Evolutionary conservation across 2,888 invertebrate genomes (phyloP), one percentile per base, ranked within the genome.

Genomic region (Amiota minor): DNA sequence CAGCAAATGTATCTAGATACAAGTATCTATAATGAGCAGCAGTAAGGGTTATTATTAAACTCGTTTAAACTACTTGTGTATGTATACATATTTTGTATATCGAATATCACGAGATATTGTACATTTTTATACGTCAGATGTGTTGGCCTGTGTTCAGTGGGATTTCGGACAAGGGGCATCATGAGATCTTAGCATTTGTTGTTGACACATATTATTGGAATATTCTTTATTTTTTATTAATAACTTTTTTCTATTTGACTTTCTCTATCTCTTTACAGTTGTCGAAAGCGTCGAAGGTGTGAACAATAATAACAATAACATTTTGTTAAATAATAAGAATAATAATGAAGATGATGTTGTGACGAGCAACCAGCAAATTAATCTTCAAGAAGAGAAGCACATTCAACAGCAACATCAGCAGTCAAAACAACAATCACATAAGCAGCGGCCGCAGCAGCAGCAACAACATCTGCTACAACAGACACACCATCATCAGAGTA

Each of bases 241-340:
- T 23, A 23, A 16, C 16, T 50, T 53, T 59, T 11, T 4, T n/a
- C 59, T 16, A 14, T 55, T 10, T 14, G n/a, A 55, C 10, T 59
- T 18, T 59, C 18, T 18, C 11, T 16, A 12, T 55, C 6, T 59
- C 10, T 56, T 81, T 78, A 8, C 78, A 83, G 83, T 74, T 72
- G 84, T 81, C 49, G 35, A 35, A 35, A 35, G 2, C 35, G 55
- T 65, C 23, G 72, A 72, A 23, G 67, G 64, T 18, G 16, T 59
- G 71, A 76, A 23, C 76, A 83, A 77, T 74, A 77, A 76, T 64
- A 72, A 61, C 72, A 76, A 45, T 77, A 83, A 77, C 73, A 77
- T 75, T 62, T 72, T 81, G 76, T 74, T 79, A 18, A 76, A 73
- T 64, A 81, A 78, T 73, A 78, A 79, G 46, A 75, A 78, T 67